phyloP scores from a whole-genome alignment of 2,797 vertebrate species.

The Anas flavirostris region DNA sequence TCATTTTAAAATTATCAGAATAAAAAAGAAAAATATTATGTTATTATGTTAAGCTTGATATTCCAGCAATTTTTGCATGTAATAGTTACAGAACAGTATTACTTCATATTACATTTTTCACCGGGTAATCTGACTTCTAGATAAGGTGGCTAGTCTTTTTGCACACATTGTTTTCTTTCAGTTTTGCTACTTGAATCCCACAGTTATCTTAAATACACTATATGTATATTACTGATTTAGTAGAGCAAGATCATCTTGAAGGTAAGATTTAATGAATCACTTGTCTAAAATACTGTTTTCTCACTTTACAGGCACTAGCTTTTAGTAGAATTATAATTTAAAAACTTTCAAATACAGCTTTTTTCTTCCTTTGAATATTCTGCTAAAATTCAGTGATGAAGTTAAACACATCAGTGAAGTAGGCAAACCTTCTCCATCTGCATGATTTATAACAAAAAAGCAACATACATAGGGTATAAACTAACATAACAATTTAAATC shows the following conservation, averaged over 20 bases:
- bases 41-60: neutral
- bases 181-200: neutral
- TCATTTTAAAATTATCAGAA: neutral
- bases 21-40: neutral
- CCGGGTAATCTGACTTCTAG: neutral
- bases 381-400: neutral
- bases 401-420: neutral
- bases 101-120: neutral
- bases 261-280: neutral
- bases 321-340: neutral
- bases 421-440: neutral
- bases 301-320: neutral
- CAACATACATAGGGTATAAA: neutral
- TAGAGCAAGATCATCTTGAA: neutral
- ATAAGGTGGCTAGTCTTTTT: neutral
- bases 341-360: neutral
- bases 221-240: neutral
- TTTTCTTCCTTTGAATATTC: neutral
- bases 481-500: neutral
- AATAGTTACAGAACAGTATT: neutral
- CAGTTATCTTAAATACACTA: neutral
- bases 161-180: neutral
- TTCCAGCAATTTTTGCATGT: rapidly evolving
- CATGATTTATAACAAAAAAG: neutral
- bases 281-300: neutral